Evolutionary conservation across 2,797 vertebrate species (phyloP).

Genomic region (Squalus acanthias): DNA sequence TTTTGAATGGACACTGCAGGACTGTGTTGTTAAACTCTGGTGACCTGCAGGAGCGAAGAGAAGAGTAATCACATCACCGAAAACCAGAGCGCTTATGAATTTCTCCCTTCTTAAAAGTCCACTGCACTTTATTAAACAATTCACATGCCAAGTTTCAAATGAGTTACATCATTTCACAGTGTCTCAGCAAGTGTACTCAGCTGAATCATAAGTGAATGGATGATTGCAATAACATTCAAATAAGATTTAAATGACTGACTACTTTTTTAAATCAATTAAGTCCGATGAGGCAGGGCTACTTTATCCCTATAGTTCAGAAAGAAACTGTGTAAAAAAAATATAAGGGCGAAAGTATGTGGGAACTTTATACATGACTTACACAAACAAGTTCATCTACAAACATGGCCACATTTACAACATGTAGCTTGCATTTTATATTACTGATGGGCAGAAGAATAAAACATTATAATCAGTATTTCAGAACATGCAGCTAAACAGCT

Average conservation of each 20-base stretch:
- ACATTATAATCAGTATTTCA: not conserved
- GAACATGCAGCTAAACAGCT: not conserved
- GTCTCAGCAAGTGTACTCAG: not conserved
- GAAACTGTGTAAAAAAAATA: not conserved
- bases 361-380: not conserved
- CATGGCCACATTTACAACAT: not conserved
- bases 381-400: not conserved
- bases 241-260: not conserved
- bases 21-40: conserved; percentile 76
- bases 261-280: not conserved
- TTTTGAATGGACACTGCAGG: conserved; percentile 78
- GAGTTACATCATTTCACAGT: not conserved
- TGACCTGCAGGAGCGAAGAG: conserved; percentile 65
- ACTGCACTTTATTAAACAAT: not conserved
- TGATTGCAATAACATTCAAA: not conserved
- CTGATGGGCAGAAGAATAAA: not conserved
- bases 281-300: not conserved
- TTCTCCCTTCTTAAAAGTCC: not conserved
- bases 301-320: not conserved
- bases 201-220: not conserved
- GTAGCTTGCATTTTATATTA: not conserved
- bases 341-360: not conserved
- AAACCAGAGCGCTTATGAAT: not conserved
- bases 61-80: not conserved
- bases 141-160: not conserved